phyloP scores from a whole-genome alignment of 2,113 vertebrate genomes.

The Prietella phreatophila region DNA sequence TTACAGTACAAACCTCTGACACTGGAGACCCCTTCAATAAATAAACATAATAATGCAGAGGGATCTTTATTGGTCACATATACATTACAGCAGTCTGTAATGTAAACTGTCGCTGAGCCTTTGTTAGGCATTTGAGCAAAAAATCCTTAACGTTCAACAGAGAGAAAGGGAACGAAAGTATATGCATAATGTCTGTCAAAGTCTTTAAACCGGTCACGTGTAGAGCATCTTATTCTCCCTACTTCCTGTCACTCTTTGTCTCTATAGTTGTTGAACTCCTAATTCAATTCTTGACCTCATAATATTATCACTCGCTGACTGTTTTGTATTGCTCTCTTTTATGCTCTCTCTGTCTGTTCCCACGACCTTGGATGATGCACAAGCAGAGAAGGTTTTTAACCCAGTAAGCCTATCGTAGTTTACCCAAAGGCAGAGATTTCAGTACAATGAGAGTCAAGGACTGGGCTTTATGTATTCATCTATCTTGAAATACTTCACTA shows the following conservation, averaged over 20 bases:
- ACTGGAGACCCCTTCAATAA: background rate
- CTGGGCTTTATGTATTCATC: background rate
- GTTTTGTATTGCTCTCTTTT: background rate
- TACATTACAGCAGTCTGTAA: too few species aligned
- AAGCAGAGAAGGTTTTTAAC: background rate
- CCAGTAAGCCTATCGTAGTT: background rate
- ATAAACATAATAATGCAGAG: background rate
- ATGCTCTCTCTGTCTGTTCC: conserved; percentile 20
- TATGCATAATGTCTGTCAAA: background rate
- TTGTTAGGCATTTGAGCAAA: background rate
- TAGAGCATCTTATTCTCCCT: background rate
- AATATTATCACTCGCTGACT: conserved; percentile 4
- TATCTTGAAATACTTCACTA: background rate
- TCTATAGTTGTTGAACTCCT: conserved; percentile 16
- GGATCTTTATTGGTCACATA: too few species aligned
- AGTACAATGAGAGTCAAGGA: background rate
- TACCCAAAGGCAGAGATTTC: background rate
- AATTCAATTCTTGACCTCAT: background rate
- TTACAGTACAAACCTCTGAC: background rate
- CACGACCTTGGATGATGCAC: conserved; percentile 27
- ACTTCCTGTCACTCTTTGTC: background rate
- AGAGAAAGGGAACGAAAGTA: background rate
- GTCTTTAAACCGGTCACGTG: background rate
- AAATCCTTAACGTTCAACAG: background rate
- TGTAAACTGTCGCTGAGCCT: background rate